These are phyloP conservation scores for Phrynocephalus guinanensis DNA, from an alignment of 2,797 vertebrate species.

Conservation along the genomic window DNA sequence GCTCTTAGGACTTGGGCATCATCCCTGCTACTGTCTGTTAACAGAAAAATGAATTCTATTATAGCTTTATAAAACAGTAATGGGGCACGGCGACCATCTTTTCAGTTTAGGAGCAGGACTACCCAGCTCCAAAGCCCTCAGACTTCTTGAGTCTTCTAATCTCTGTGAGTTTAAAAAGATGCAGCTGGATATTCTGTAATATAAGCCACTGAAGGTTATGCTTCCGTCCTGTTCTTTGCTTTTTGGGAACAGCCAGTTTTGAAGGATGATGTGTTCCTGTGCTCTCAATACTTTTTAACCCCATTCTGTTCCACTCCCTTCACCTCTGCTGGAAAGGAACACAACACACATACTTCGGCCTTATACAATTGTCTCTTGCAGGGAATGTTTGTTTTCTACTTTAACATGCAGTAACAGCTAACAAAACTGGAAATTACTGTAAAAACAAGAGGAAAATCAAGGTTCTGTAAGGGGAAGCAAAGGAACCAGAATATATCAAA, in stretches of 20 bases:
- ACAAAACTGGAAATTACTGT: slow-evolving; percentile 38
- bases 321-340: not conserved
- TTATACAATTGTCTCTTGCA: slow-evolving; percentile 34
- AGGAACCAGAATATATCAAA: slow-evolving; percentile 29
- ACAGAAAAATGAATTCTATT: not conserved
- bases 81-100: not conserved
- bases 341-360: not conserved
- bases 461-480: slow-evolving; percentile 16
- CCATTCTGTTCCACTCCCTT: not conserved
- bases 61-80: not conserved
- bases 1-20: slow-evolving; percentile 6
- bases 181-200: slow-evolving; percentile 15
- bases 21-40: slow-evolving; percentile 24
- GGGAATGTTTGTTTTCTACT: slow-evolving; percentile 29
- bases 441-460: slow-evolving; percentile 34
- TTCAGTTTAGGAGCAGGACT: not conserved
- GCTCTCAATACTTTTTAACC: slow-evolving; percentile 8
- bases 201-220: slow-evolving; percentile 18
- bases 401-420: slow-evolving; percentile 27
- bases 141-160: not conserved
- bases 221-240: slow-evolving; percentile 8
- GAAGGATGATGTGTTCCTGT: slow-evolving; percentile 21
- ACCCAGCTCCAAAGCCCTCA: not conserved
- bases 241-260: slow-evolving; percentile 20
- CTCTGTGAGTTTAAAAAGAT: not conserved